A percentile compares a stretch with the other conserved stretches of the same genome.
These are phyloP conservation scores for Drosophila mauritiana DNA, from an alignment of 1,140 invertebrate species.

Conservation along the genomic window DNA sequence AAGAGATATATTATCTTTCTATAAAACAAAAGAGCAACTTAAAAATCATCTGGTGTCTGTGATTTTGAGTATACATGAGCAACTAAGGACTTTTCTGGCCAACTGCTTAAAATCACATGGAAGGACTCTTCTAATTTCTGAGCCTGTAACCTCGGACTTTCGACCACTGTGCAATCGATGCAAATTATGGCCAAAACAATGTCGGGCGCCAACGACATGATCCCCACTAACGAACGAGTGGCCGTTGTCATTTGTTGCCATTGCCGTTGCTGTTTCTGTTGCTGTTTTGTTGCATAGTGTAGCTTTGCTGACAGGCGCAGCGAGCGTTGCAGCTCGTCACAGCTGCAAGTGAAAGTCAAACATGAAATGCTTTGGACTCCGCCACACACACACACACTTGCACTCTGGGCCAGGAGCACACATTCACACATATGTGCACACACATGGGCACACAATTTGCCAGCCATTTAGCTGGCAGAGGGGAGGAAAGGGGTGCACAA, in stretches of 20 bases:
- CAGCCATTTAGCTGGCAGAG: conserved; percentile 45
- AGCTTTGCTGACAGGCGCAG: conserved; percentile 62
- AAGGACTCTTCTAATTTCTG: conserved; percentile 1
- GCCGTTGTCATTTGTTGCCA: conserved; percentile 20
- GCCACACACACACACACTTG: conserved; percentile 29
- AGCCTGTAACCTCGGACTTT: background rate
- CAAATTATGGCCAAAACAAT: conserved; percentile 71
- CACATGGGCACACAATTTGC: conserved; percentile 49
- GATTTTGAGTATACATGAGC: too few relatives aligned
- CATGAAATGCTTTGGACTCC: conserved; percentile 56
- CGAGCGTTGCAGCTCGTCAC: conserved; percentile 55
- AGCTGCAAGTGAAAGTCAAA: conserved; percentile 81
- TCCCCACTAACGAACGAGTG: conserved; percentile 29
- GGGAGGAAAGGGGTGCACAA: background rate
- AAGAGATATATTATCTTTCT: too few relatives aligned
- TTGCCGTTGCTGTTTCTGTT: conserved; percentile 34
- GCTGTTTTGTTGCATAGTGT: conserved; percentile 41
- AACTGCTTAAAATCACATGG: background rate
- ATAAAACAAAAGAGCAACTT: too few relatives aligned
- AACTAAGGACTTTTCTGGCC: background rate
- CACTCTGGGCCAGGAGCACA: conserved; percentile 23
- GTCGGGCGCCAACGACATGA: conserved; percentile 34
- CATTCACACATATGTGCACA: conserved; percentile 19
- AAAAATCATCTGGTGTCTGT: too few relatives aligned
- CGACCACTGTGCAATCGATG: conserved; percentile 65